phyloP scores from a whole-genome alignment of 2,113 vertebrate genomes.

The Crotalus helleri region DNA sequence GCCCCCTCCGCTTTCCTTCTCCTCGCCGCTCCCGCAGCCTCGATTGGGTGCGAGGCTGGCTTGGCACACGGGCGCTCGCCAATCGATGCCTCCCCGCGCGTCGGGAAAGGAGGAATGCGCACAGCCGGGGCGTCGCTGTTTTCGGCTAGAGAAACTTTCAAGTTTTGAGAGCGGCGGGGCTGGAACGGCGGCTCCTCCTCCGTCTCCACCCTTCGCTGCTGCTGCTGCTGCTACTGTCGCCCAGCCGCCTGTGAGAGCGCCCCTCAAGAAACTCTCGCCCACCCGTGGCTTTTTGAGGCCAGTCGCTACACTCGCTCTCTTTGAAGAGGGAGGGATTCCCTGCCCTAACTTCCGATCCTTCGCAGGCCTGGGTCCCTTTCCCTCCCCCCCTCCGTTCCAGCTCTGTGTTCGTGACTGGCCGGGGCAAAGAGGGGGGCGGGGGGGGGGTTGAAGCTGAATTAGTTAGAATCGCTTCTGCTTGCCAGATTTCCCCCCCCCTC shows the following conservation, averaged over 20 bases:
- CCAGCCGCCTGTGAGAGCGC: neutral
- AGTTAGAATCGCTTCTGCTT: neutral
- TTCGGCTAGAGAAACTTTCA: conserved; percentile 73
- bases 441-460: neutral
- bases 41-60: conserved; percentile 33
- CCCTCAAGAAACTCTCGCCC: neutral
- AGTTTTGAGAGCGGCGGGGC: conserved; percentile 71
- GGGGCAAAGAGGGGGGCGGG: neutral
- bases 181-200: conserved; percentile 47
- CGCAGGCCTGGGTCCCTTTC: conserved; percentile 30
- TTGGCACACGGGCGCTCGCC: conserved; percentile 11
- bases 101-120: conserved; percentile 40
- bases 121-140: conserved; percentile 54
- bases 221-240: conserved; percentile 28
- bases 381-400: neutral
- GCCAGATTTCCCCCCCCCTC: neutral
- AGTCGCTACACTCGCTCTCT: neutral
- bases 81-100: conserved; percentile 34
- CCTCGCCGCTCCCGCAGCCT: conserved; percentile 25
- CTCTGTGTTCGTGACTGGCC: neutral
- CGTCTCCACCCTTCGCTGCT: conserved; percentile 34
- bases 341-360: neutral
- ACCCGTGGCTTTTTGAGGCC: neutral
- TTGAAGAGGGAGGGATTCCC: conserved; percentile 25
- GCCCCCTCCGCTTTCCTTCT: neutral